A percentile compares a stretch with the other conserved stretches of the same genome.
phyloP scores from a whole-genome alignment of 2,888 invertebrate species.

The Apoda limacodes region DNA sequence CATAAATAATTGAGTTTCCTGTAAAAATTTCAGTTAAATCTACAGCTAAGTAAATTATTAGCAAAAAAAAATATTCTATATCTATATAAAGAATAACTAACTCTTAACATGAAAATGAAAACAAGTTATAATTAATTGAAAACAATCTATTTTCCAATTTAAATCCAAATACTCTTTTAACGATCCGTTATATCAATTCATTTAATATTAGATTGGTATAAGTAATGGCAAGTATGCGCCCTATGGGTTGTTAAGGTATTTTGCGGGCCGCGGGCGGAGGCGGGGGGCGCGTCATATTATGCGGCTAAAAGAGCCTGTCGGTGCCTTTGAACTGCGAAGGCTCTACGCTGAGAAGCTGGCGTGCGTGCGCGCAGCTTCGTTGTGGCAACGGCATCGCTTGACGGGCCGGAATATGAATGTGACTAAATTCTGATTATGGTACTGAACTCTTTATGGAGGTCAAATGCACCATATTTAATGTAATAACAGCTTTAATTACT shows the following conservation, averaged over 20 bases:
- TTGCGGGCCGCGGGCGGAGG: slow-evolving; percentile 51
- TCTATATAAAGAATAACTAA: too few species aligned
- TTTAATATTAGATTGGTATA: slow-evolving; percentile 66
- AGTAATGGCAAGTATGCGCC: slow-evolving; percentile 65
- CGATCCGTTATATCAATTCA: slow-evolving; percentile 62
- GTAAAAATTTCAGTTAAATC: too few species aligned
- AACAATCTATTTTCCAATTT: too few species aligned
- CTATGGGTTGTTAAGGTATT: slow-evolving; percentile 50
- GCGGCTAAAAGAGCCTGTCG: slow-evolving; percentile 69
- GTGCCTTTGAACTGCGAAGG: slow-evolving; percentile 63
- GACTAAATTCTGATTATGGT: slow-evolving; percentile 69
- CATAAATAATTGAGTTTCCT: too few species aligned
- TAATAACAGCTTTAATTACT: too few species aligned
- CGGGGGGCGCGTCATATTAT: slow-evolving; percentile 66
- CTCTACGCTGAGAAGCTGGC: slow-evolving; percentile 30
- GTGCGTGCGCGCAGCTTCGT: slow-evolving; percentile 36
- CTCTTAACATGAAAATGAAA: too few species aligned
- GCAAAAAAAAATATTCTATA: not conserved
- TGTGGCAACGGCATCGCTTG: slow-evolving; percentile 65
- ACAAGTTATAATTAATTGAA: slow-evolving; percentile 29
- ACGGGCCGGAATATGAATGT: slow-evolving; percentile 65
- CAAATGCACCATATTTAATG: too few species aligned
- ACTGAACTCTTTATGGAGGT: slow-evolving; percentile 62
- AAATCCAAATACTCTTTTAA: too few species aligned
- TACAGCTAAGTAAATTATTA: too few species aligned